phyloP scores from a whole-genome alignment of 2,888 invertebrate species.

The Hirtodrosophila trivittata region DNA sequence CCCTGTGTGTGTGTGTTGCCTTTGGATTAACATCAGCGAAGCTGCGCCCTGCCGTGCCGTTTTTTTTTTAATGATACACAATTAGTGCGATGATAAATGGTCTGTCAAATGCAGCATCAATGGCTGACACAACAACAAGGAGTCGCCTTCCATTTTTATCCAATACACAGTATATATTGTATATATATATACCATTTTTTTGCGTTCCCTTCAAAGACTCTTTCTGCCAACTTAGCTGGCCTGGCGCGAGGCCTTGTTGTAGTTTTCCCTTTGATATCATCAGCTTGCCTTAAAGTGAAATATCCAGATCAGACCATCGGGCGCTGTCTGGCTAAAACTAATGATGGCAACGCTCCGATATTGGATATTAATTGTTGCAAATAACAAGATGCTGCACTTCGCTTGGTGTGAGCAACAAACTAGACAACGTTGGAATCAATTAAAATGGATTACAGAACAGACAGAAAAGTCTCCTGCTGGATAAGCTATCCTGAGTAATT shows the following conservation, averaged over 20 bases:
- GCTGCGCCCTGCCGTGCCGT: conserved; percentile 44
- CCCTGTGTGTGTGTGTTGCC: conserved; percentile 33
- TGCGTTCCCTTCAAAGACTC: conserved; percentile 18
- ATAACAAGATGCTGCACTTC: conserved; percentile 59
- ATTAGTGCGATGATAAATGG: conserved; percentile 83
- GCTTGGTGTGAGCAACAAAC: not conserved
- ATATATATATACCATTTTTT: conserved; percentile 7
- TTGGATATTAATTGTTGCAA: conserved; percentile 79
- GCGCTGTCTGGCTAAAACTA: conserved; percentile 53
- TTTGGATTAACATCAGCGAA: conserved; percentile 72
- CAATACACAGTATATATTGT: conserved; percentile 1
- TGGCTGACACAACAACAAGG: conserved; percentile 42
- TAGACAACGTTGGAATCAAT: no score
- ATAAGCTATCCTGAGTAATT: conserved; percentile 29
- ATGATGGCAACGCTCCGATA: conserved; percentile 68
- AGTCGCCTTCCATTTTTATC: conserved; percentile 16
- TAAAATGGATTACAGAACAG: conserved; percentile 75
- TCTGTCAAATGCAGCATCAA: conserved; percentile 81
- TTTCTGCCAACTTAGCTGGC: conserved; percentile 29
- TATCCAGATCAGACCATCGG: conserved; percentile 48
- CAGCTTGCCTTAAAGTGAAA: conserved; percentile 57
- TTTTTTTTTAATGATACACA: conserved; percentile 82
- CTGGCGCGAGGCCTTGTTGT: conserved; percentile 44
- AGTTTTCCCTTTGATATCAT: conserved; percentile 63
- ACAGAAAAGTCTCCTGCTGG: conserved; percentile 21